Evolutionary conservation across 2,888 invertebrate species (phyloP).

Genomic region (Spodoptera littoralis): DNA sequence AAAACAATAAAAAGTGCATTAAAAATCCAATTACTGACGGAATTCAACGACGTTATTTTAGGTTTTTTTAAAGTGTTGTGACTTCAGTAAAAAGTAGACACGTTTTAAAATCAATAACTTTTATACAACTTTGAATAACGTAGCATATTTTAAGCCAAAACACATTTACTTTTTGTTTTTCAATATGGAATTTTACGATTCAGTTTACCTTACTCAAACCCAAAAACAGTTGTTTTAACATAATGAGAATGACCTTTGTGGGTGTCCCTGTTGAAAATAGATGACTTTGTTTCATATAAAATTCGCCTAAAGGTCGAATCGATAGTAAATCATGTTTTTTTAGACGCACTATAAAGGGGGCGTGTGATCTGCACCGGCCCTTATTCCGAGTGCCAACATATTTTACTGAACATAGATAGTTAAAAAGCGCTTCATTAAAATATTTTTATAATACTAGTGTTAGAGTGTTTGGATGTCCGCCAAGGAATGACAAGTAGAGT

Average conservation of each 20-base stretch:
- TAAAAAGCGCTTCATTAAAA: slow-evolving; percentile 48
- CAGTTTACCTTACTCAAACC: slow-evolving; percentile 32
- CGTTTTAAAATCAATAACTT: no score
- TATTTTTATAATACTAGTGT: slow-evolving; percentile 53
- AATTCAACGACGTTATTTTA: no score
- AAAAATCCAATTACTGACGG: no score
- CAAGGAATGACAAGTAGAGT: slow-evolving; percentile 61
- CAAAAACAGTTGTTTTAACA: slow-evolving; percentile 20
- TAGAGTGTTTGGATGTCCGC: slow-evolving; percentile 59
- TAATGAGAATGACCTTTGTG: slow-evolving; percentile 20
- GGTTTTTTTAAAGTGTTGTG: no score
- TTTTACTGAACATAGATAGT: slow-evolving; percentile 33
- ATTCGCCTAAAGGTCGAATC: slow-evolving; percentile 16
- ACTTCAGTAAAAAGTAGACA: no score
- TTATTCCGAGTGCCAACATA: slow-evolving; percentile 25
- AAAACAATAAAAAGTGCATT: no score
- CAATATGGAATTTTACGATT: slow-evolving; percentile 25
- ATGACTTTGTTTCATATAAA: slow-evolving; percentile 27
- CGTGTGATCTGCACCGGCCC: slow-evolving; percentile 14
- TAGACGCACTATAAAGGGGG: slow-evolving; percentile 11
- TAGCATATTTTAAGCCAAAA: background rate
- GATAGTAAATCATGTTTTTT: slow-evolving; percentile 36
- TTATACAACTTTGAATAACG: no score
- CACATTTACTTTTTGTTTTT: background rate
- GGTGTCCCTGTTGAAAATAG: slow-evolving; percentile 35